Evolutionary conservation across 2,888 invertebrate species (phyloP).

Genomic region (Deladenus siricidicola): DNA sequence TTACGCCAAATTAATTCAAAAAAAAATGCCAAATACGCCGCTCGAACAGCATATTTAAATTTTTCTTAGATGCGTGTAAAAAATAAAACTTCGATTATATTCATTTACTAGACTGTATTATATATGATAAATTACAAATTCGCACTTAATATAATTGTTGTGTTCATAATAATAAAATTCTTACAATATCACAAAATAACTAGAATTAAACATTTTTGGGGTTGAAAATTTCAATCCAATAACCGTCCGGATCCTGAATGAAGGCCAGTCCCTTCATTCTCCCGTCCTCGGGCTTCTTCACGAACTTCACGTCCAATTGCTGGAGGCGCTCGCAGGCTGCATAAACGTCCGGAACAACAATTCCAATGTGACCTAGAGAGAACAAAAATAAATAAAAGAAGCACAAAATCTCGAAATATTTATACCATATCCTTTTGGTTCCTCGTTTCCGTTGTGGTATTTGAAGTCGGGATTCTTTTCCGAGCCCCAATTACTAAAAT

Average conservation of each 20-base stretch:
- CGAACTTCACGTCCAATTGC: constrained; percentile 73
- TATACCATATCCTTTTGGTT: constrained; percentile 75
- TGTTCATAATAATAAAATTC: too few relatives aligned
- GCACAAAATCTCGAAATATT: constrained; percentile 4
- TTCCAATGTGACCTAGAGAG: constrained; percentile 72
- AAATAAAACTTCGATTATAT: too few relatives aligned
- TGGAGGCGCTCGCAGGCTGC: constrained; percentile 80
- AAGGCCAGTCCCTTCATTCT: constrained; percentile 67
- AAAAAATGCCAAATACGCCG: too few relatives aligned
- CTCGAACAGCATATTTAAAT: too few relatives aligned
- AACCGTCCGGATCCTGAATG: constrained; percentile 88
- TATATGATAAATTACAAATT: too few relatives aligned
- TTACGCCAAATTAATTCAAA: too few relatives aligned
- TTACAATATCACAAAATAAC: not conserved
- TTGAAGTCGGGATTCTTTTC: constrained; percentile 69
- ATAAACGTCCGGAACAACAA: constrained; percentile 79
- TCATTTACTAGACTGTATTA: too few relatives aligned
- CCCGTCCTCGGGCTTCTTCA: constrained; percentile 76
- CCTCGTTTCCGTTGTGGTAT: constrained; percentile 82
- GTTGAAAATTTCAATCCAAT: constrained; percentile 85
- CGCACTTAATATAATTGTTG: too few relatives aligned
- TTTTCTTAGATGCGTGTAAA: too few relatives aligned
- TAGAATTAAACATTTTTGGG: constrained; percentile 32
- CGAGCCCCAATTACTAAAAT: constrained; percentile 84
- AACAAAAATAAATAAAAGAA: too few relatives aligned